These are phyloP conservation scores for Eonycteris spelaea DNA, from an alignment of 2,113 vertebrate genomes.

Conservation along the genomic window DNA sequence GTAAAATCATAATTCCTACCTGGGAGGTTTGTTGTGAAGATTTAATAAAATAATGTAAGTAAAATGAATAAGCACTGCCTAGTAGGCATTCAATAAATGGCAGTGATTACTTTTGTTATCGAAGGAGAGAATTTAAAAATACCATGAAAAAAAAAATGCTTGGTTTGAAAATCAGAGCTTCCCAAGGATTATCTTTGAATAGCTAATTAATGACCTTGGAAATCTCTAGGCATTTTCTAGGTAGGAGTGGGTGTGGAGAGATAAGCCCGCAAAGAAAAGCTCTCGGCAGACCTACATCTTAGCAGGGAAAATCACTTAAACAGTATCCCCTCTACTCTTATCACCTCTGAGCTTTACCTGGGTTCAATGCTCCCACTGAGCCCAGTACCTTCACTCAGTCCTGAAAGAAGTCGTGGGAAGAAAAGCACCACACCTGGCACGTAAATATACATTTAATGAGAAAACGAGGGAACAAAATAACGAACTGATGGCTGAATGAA, in stretches of 20 bases:
- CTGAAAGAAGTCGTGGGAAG: background rate
- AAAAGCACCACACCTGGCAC: background rate
- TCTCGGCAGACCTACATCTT: background rate
- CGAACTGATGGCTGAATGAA: background rate
- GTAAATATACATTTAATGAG: background rate
- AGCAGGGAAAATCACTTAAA: background rate
- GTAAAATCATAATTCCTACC: conserved; percentile 3
- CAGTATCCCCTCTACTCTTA: background rate
- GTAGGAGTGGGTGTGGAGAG: conserved; percentile 10
- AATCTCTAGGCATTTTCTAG: background rate
- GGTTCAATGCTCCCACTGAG: background rate
- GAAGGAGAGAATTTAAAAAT: conserved; percentile 20
- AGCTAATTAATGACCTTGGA: conserved; percentile 42
- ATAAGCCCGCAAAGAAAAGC: background rate
- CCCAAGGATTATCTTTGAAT: conserved; percentile 40
- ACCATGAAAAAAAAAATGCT: background rate
- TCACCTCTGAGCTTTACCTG: background rate
- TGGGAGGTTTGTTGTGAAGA: conserved; percentile 22
- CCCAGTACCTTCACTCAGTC: background rate
- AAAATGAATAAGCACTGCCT: background rate
- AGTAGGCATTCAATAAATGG: background rate
- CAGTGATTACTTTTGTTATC: conserved; percentile 14
- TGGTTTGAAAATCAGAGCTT: conserved; percentile 42
- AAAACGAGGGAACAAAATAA: background rate
- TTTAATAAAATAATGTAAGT: conserved; percentile 25